These are phyloP conservation scores for Thalassaphorura encarpata DNA, from an alignment of 1,140 invertebrate genomes.

Conservation along the genomic window DNA sequence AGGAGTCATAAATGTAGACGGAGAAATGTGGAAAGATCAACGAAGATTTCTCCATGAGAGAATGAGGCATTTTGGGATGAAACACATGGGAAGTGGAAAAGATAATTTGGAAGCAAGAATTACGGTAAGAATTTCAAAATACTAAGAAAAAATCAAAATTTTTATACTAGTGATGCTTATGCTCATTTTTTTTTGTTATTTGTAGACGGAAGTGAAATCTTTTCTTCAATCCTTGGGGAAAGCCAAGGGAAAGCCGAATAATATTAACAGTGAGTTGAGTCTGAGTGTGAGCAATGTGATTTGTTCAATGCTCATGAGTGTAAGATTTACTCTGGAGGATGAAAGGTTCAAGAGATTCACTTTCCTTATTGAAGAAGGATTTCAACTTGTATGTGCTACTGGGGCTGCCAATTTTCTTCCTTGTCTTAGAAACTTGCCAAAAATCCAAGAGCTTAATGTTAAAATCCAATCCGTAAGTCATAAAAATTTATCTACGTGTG, in stretches of 20 bases:
- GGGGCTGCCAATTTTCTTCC: constrained; percentile 59
- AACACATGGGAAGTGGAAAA: constrained; percentile 58
- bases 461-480: constrained; percentile 54
- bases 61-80: constrained; percentile 81
- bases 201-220: constrained; percentile 63
- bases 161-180: background rate
- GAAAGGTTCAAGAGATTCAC: constrained; percentile 64
- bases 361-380: constrained; percentile 75
- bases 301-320: constrained; percentile 78
- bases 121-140: constrained; percentile 50
- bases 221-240: constrained; percentile 53
- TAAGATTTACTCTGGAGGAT: constrained; percentile 67
- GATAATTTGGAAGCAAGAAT: constrained; percentile 75
- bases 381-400: constrained; percentile 61
- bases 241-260: constrained; percentile 50
- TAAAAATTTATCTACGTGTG: background rate
- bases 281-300: constrained; percentile 82
- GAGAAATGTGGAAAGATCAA: constrained; percentile 84
- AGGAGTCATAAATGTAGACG: constrained; percentile 86
- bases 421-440: constrained; percentile 59
- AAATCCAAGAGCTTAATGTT: constrained; percentile 54
- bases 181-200: background rate
- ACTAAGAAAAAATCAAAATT: constrained; percentile 7
- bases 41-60: constrained; percentile 80
- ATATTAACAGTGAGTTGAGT: constrained; percentile 60